Conservation (phyloP, 1,140 invertebrate genomes). For the Druon quercuslanigerum region DNA sequence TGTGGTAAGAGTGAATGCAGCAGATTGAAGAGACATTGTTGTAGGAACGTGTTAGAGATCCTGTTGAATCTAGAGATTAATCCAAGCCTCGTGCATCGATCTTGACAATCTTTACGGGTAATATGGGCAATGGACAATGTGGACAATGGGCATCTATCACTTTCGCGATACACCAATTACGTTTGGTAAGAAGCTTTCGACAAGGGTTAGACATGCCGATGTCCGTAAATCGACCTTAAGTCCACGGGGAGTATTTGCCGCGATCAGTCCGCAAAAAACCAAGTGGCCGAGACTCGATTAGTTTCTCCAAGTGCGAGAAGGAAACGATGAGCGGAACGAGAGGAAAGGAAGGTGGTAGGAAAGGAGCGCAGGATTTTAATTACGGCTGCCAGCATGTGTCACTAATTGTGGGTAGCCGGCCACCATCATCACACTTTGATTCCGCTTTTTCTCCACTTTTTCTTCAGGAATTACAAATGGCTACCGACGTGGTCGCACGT, state of each 20-base stretch:
- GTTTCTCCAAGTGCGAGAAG: constrained; percentile 34
- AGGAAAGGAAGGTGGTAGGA: background rate
- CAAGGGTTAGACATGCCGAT: constrained; percentile 39
- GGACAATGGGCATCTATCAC: constrained; percentile 32
- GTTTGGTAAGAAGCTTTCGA: constrained; percentile 40
- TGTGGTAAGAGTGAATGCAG: background rate
- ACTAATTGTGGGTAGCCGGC: constrained; percentile 63
- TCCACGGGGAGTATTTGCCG: constrained; percentile 48
- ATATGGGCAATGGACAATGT: too few species aligned
- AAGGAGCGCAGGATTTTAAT: constrained; percentile 61
- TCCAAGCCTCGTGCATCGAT: constrained; percentile 6
- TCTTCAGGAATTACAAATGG: constrained; percentile 70
- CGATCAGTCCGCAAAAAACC: constrained; percentile 36
- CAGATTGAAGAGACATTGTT: constrained; percentile 9
- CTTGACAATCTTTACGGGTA: background rate
- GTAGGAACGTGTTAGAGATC: constrained; percentile 18
- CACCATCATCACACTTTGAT: constrained; percentile 70
- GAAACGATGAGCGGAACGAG: constrained; percentile 33
- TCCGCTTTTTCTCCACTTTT: constrained; percentile 66
- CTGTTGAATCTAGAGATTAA: constrained; percentile 8
- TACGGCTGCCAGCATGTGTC: constrained; percentile 62
- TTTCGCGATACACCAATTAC: constrained; percentile 35
- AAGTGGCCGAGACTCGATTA: constrained; percentile 23
- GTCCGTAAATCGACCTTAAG: constrained; percentile 46
- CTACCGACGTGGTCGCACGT: constrained; percentile 66